Base-by-base conservation (phyloP, 1,140 invertebrate species). In the Palaemon carinicauda region DNA sequence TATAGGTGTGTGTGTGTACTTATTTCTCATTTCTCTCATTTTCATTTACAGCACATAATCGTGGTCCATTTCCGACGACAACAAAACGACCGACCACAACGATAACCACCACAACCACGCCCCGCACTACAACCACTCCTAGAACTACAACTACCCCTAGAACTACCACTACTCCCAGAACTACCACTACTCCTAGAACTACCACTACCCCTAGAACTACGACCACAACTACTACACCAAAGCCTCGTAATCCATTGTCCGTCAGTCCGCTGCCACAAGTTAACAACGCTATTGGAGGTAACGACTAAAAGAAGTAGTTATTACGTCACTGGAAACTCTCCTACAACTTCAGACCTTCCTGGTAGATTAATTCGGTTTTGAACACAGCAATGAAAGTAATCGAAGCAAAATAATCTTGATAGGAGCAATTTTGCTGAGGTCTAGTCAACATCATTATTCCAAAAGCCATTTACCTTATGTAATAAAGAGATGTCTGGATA, bases 271-370 rank as follows among this genome's bases (percentile, higher is more conserved):
- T 78, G 33, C 17, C 33, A 17, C 5, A 51, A 19, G 75, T 78
- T n/a, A 51, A 78, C 50, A 78, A 78, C 41, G 75, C 75, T 52
- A 78, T 78, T 52, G 33, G 19, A 78, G 75, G 75, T 78, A n/a
- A 78, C 7, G 12, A 41, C 12, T 7, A 41, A 41, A 9, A 41
- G 7, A 5, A 7, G 41, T 41, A 41, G 41, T 41, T 12, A 41
- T 41, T 5, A 41, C 41, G 41, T 41, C 1, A 41, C 41, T 41
- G 41, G 41, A 4, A 41, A 12, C 5, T 1, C 41, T 41, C 41
- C 7, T 41, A 12, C 41, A 41, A 41, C 41, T 41, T 4, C 3
- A 12, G 41, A 41, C 7, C 41, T 41, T 41, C 41, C 41, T 41
- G 41, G 7, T 41, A 9, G 1, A 1, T 41, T 1, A 41, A 9